Evolutionary conservation across 2,797 vertebrate species (phyloP).

Genomic region (Leptoclinus maculatus): DNA sequence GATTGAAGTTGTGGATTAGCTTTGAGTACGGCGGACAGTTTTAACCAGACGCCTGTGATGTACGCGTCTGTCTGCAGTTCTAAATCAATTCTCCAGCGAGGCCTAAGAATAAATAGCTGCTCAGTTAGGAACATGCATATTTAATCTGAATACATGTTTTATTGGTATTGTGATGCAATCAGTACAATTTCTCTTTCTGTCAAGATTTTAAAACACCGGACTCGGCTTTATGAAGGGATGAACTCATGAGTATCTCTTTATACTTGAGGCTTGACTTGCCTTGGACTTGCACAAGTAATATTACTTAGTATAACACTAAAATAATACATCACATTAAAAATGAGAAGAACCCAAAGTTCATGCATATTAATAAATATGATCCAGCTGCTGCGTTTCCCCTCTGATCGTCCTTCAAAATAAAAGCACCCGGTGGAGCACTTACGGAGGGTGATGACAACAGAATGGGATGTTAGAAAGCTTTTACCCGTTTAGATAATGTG

Average conservation of each 20-base stretch:
- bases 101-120: no score
- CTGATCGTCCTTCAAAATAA: slow-evolving; percentile 45
- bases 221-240: neutral
- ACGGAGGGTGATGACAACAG: slow-evolving; percentile 1
- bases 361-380: slow-evolving; percentile 48
- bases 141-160: no score
- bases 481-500: neutral
- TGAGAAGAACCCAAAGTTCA: slow-evolving; percentile 25
- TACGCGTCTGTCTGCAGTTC: no score
- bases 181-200: no score
- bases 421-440: slow-evolving; percentile 21
- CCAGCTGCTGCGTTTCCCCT: slow-evolving; percentile 36
- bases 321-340: no score
- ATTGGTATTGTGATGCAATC: no score
- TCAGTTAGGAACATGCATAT: no score
- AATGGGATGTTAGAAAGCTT: neutral
- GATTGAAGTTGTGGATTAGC: neutral
- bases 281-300: no score
- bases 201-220: no score
- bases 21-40: neutral
- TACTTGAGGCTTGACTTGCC: neutral
- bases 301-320: no score
- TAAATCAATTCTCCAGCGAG: no score
- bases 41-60: neutral
- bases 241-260: no score